Conservation (phyloP, 1,140 invertebrate genomes). For the Bombus consobrinus region DNA sequence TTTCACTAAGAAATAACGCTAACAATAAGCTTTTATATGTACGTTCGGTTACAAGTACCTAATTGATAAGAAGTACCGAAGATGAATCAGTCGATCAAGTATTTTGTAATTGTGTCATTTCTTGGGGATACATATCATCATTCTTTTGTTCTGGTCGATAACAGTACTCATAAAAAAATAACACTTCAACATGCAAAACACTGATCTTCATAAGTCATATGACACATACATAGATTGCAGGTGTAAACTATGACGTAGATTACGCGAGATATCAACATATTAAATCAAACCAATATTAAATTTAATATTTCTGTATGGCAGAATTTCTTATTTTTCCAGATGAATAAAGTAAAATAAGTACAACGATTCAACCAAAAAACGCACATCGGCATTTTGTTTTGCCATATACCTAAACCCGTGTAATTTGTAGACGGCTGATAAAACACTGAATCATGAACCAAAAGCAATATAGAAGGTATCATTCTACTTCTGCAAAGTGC, state of each 20-base stretch:
- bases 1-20: not conserved
- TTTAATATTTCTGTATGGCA: constrained; percentile 4
- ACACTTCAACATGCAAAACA: constrained; percentile 21
- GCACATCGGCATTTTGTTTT: constrained; percentile 52
- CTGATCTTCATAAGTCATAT: constrained; percentile 2
- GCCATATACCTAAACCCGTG: constrained; percentile 32
- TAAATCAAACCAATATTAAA: constrained; percentile 22
- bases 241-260: constrained; percentile 26
- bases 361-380: not conserved
- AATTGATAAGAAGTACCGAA: not conserved
- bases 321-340: constrained; percentile 3
- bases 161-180: constrained; percentile 30
- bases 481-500: not conserved
- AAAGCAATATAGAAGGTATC: constrained; percentile 23
- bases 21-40: not conserved
- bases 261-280: constrained; percentile 9
- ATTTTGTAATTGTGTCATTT: constrained; percentile 24
- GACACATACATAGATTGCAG: constrained; percentile 15
- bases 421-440: constrained; percentile 27
- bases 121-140: constrained; percentile 3
- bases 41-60: not conserved
- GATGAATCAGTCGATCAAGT: constrained; percentile 30
- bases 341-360: constrained; percentile 21
- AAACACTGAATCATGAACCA: constrained; percentile 13
- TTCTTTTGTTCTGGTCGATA: constrained; percentile 20